Evolutionary conservation across 2,113 vertebrate species (phyloP), one percentile per base, ranked within the genome.

Genomic region (Sigmodon hispidus): DNA sequence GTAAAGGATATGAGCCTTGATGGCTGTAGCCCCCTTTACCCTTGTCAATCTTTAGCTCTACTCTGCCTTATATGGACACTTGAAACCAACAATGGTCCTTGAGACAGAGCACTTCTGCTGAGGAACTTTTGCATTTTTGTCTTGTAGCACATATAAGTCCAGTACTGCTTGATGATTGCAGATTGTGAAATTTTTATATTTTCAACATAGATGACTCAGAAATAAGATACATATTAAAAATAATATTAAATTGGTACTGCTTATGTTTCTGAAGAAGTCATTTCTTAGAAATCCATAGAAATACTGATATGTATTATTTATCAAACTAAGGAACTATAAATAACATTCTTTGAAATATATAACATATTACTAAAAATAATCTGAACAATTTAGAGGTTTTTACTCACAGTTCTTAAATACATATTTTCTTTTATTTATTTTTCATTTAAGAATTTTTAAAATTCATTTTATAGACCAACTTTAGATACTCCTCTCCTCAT

Each of bases 221-320:
- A 88, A 1, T 76, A 77, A 84, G 12, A 36, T 40, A 11, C 3
- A 72, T 1, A 55, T 7, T 77, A n/a, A n/a, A n/a, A n/a, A n/a
- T n/a, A n/a, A n/a, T n/a, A 93, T 89, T 48, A 75, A 94, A 52
- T 89, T 65, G 40, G 7, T 92, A 26, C 80, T 89, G 10, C 43
- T 90, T n/a, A 48, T 61, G 26, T 34, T 48, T 9, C 1, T 76
- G n/a, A 80, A 52, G 3, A 31, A 96, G 73, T 90, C 0, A 6
- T 96, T 77, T 88, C 11, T 65, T 48, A 76, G 85, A 90, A 96
- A 48, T 70, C 70, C 19, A 43, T 1, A 48, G 8, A 73, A 24
- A 75, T 87, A 24, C 34, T 80, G 21, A 57, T 24, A 26, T 40
- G 3, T 43, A 34, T 26, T 73, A 73, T 72, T 77, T 93, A 0